Conservation (phyloP, 2,113 vertebrate genomes). For the Syngnathus floridae region DNA sequence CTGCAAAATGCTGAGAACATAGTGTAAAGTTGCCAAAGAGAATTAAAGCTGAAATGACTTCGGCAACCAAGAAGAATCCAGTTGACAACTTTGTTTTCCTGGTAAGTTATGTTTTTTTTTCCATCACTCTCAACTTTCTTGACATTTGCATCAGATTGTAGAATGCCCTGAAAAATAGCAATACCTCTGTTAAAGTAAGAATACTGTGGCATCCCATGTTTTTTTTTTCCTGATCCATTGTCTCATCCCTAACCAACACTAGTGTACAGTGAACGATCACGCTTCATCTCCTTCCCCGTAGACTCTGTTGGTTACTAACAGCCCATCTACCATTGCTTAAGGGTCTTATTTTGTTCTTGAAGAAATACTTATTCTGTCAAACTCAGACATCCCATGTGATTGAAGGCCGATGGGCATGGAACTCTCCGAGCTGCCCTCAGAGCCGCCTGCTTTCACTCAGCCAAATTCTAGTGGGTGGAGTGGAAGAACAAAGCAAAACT, state of each 20-base stretch:
- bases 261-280: constrained; percentile 50
- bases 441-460: constrained; percentile 56
- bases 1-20: too few species aligned
- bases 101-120: not conserved
- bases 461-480: constrained; percentile 64
- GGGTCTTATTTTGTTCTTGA: constrained; percentile 68
- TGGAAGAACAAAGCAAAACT: constrained; percentile 66
- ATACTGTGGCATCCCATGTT: constrained; percentile 37
- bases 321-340: constrained; percentile 68
- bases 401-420: constrained; percentile 70
- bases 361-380: constrained; percentile 71
- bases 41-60: not conserved
- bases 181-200: constrained; percentile 6
- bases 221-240: constrained; percentile 46
- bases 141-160: constrained; percentile 4
- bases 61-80: not conserved
- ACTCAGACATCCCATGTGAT: constrained; percentile 70
- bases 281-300: constrained; percentile 57
- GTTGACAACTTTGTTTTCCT: not conserved
- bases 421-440: constrained; percentile 70
- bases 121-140: not conserved
- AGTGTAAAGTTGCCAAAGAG: not conserved
- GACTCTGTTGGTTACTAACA: constrained; percentile 60
- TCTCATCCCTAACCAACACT: constrained; percentile 60
- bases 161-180: constrained; percentile 8